phyloP scores from a whole-genome alignment of 2,797 vertebrate genomes.

The Natrix natrix region DNA sequence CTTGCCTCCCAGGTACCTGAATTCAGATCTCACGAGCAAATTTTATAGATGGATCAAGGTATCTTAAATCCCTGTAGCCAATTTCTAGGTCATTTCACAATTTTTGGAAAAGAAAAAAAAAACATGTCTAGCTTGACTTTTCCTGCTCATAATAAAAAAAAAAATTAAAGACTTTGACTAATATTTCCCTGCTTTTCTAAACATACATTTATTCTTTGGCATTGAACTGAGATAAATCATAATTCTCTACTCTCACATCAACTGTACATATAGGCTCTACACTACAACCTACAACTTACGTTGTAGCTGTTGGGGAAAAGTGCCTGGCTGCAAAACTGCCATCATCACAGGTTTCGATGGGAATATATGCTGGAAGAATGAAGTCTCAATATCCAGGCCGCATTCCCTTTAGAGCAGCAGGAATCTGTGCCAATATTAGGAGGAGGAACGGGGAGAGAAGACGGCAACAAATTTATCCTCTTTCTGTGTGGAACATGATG shows the following conservation, averaged over 20 bases:
- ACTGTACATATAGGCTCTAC: neutral
- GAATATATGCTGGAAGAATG: neutral
- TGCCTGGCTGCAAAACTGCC: neutral
- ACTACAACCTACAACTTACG: neutral
- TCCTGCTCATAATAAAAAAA: neutral
- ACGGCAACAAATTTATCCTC: neutral
- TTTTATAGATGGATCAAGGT: neutral
- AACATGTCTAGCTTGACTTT: neutral
- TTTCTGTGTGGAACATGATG: neutral
- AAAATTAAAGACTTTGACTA: neutral
- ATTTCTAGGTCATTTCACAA: neutral
- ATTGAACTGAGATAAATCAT: neutral
- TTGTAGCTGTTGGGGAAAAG: neutral
- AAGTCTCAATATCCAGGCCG: neutral
- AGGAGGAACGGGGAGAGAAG: neutral
- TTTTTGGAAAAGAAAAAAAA: neutral
- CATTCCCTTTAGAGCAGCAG: neutral
- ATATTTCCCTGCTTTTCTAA: neutral
- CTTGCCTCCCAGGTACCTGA: neutral
- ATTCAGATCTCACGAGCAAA: neutral
- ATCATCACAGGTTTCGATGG: neutral
- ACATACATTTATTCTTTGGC: neutral
- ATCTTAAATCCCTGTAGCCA: neutral
- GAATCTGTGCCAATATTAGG: neutral
- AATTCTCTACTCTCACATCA: neutral